Evolutionary conservation across 2,888 invertebrate species (phyloP), one percentile per base, ranked within the genome.

Genomic region (Azorinus chamasolen): DNA sequence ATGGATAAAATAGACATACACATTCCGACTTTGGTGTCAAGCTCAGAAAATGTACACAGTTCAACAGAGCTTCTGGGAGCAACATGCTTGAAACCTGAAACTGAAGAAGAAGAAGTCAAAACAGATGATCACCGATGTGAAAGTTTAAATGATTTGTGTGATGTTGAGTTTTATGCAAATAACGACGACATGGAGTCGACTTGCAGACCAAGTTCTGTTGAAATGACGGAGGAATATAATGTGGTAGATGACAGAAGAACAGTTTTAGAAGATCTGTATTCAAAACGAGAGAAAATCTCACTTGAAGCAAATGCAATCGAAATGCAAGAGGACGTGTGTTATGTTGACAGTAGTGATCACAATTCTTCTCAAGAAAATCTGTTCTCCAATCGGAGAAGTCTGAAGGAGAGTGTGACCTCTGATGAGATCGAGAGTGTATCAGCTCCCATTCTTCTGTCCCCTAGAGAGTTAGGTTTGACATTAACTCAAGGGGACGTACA

Each of bases 291-390:
- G 54, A 71, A 69, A 53, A 81, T 81, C 24, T 81, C 81, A 78
- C 70, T 81, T 41, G 73, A 80, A 39, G 32, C 32, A 32, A 73
- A 76, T 53, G 73, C 62, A 51, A 76, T 73, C 43, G 22, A 73
- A 51, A 80, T 80, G 70, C 72, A 74, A 24, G 75, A 78, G 63
- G 78, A 78, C 39, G 58, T 72, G 46, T 78, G 68, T 69, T 74
- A 66, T 58, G 46, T 74, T 41, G 77, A 81, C 25, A 78, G 81
- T 65, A 81, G 81, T 81, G 81, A 81, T 25, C 78, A 78, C 39
- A 81, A 81, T 61, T 78, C 81, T 39, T 81, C 81, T 39, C 78
- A 81, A 63, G 81, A 81, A 62, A 74, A 78, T 55, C 32, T 81
- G 4, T 53, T 81, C 51, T 51, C 54, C 18, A 45, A 66, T 32